Base-by-base conservation (phyloP, 2,888 invertebrate species). In the Hecatera dysodea region DNA sequence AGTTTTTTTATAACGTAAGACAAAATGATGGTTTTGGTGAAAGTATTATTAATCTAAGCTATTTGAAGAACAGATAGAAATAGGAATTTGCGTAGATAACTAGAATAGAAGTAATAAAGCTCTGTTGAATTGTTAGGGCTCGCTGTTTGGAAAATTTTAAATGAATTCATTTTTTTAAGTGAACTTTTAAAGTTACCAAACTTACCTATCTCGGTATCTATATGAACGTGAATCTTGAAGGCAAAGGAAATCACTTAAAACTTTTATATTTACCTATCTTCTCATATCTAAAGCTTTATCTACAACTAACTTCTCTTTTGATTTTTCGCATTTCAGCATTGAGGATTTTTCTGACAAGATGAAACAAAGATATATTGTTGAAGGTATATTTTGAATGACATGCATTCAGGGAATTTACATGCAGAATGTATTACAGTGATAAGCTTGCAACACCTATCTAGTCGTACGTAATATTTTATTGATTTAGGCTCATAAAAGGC, bases 1-100 rank as follows among this genome's bases (percentile, higher is more conserved):
- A 84, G 77, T 63, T 61, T 11, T 50, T 63, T 56, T 55, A 29
- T 75, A 71, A 89, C 74, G 90, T 91, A 91, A 90, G 91, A 87
- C 65, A 79, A 75, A 74, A 66, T 78, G 24, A 76, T 66, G 72
- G 42, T 75, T 78, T 73, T 78, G 66, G 76, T 79, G 76, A 82
- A 80, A 84, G 72, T 70, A 68, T 50, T 56, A 61, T 67, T 59
- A 60, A 52, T 80, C 33, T 72, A 62, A 68, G 82, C 77, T 86
- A 87, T 85, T 87, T 86, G 82, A 68, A 82, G 81, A 85, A 63
- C 67, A 67, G 67, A 78, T 81, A 67, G 77, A 84, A 82, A 79
- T 81, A 85, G 80, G 64, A 72, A 67, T 85, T 80, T 67, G 61
- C 79, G 64, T 79, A 80, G 75, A 74, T 72, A 78, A 68, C 67